These are phyloP conservation scores for Muricea muricata DNA, from an alignment of 92 coral and sea anemone genomes.

Conservation along the genomic window DNA sequence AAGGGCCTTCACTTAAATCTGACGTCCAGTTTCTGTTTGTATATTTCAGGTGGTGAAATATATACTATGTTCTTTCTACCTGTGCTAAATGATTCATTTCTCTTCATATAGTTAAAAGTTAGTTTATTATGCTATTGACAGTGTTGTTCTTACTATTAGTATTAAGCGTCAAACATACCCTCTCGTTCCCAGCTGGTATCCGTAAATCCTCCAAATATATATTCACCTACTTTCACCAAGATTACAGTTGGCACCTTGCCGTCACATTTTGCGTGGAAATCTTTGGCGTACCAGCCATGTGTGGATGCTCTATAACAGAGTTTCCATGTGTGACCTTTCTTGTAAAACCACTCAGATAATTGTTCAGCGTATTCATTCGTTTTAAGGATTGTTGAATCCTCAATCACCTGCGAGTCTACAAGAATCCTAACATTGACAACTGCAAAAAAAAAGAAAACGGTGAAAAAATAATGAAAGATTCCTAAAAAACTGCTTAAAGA, in stretches of 20 bases:
- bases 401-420: not conserved
- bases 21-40: no score
- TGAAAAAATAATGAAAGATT: not conserved
- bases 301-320: conserved; percentile 26
- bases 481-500: no score
- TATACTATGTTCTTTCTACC: no score
- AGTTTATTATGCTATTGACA: no score
- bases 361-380: not conserved
- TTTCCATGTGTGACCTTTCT: not conserved
- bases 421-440: not conserved
- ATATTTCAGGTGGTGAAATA: no score
- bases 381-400: conserved; percentile 1
- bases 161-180: no score
- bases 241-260: not conserved
- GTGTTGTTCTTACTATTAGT: no score
- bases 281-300: conserved; percentile 10
- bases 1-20: no score
- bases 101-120: no score
- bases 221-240: conserved; percentile 22
- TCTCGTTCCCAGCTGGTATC: conserved; percentile 5
- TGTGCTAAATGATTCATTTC: no score
- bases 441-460: not conserved
- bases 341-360: not conserved
- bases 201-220: conserved; percentile 26
- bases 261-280: not conserved